Evolutionary conservation across 2,797 vertebrate species (phyloP), one percentile per base, ranked within the genome.

Genomic region (Oreochromis grahami): DNA sequence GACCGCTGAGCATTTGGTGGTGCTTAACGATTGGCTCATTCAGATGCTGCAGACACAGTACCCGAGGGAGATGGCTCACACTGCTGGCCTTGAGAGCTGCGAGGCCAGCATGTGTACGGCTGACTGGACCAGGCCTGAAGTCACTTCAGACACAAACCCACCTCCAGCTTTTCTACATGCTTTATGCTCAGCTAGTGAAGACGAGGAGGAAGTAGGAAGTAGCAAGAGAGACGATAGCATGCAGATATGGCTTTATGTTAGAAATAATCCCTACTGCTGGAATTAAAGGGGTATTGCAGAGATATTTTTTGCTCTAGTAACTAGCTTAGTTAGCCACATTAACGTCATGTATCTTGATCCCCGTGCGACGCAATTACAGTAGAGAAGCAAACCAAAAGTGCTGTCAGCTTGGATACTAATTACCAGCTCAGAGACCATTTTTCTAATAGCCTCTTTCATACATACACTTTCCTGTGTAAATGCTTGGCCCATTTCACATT

Each of bases 1-100:
- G 91, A 90, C 86, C 68, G 4, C 82, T 72, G 83, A 82, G 86
- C 84, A 81, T 92, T 89, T 84, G 86, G 92, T 10, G 21, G 88
- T 48, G 89, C 90, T 87, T 74, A 79, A 85, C 87, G 88, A 94
- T 92, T 87, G 89, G 84, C 88, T 93, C 78, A 76, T 94, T 93
- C 70, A 68, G 87, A 92, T 88, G 87, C 88, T 76, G 81, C 78
- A 87, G 86, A 87, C 83, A n/a, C 51, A 76, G 50, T 14, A 87
- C 87, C 88, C 43, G 78, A 84, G 80, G 86, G 83, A 86, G 72
- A 88, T 6, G 80, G 86, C 88, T 90, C 82, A 77, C 36, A 51
- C 83, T 74, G 77, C 83, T 76, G 89, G 74, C 79, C 60, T 78
- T 52, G 55, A 78, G 70, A 86, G 85, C 82, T 65, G 72, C 1